Evolutionary conservation across 2,888 invertebrate genomes (phyloP).

Genomic region (Caenorhabditis drosophilae): DNA sequence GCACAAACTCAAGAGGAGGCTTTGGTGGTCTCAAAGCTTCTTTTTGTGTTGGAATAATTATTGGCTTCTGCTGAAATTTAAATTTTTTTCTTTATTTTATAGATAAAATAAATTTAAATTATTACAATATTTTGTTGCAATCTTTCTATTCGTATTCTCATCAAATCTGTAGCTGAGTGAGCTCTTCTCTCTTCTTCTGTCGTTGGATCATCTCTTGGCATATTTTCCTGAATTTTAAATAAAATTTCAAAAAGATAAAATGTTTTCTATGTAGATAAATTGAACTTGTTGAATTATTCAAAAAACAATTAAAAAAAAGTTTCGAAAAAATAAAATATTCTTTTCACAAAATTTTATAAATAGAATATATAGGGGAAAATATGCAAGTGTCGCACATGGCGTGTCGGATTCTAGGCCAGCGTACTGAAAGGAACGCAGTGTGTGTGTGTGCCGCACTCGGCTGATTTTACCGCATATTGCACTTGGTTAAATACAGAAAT

Average conservation of each 20-base stretch:
- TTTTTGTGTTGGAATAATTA: slow-evolving; percentile 86
- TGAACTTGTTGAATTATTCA: no score
- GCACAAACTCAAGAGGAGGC: slow-evolving; percentile 87
- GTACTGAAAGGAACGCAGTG: no score
- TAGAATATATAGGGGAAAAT: no score
- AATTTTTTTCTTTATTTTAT: background rate
- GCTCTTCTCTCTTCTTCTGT: slow-evolving; percentile 62
- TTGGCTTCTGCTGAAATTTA: slow-evolving; percentile 81
- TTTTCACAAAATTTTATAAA: no score
- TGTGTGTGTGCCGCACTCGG: no score
- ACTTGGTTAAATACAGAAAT: no score
- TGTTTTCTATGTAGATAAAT: no score
- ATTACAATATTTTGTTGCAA: slow-evolving; percentile 64
- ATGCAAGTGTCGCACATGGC: no score
- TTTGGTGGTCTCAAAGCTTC: slow-evolving; percentile 77
- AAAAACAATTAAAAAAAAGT: no score
- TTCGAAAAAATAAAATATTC: no score
- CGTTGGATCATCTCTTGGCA: slow-evolving; percentile 53
- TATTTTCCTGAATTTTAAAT: slow-evolving; percentile 2
- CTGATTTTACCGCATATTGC: no score
- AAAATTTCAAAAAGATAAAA: background rate
- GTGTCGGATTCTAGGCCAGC: no score
- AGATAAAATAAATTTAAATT: slow-evolving; percentile 13
- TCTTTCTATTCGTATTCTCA: slow-evolving; percentile 59
- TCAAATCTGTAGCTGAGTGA: slow-evolving; percentile 61